Evolutionary conservation across 1,140 invertebrate species (phyloP).

Genomic region (Nylanderia fulva): DNA sequence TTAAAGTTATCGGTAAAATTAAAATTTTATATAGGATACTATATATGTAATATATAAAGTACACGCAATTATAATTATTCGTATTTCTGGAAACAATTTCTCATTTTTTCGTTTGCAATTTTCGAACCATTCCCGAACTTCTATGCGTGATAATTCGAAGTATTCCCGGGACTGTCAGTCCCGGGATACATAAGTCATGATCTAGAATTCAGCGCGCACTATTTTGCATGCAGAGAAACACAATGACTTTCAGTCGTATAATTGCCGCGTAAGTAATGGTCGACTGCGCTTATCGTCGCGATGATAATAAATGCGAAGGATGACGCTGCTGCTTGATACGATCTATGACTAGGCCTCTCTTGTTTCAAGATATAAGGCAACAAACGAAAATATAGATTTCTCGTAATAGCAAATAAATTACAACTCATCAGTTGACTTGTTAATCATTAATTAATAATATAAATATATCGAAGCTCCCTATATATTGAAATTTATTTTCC

Average conservation of each 20-base stretch:
- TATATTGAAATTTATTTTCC: background rate
- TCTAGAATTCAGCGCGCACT: conserved; percentile 50
- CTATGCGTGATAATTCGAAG: background rate
- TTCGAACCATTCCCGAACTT: background rate
- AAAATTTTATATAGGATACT: background rate
- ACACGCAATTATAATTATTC: background rate
- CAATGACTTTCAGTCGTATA: conserved; percentile 59
- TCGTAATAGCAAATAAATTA: background rate
- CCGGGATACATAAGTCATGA: conserved; percentile 56
- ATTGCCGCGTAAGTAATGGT: conserved; percentile 70
- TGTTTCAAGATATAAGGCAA: conserved; percentile 6
- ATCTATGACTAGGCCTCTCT: conserved; percentile 36
- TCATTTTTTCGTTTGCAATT: background rate
- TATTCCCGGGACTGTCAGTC: conserved; percentile 20
- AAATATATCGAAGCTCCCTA: background rate
- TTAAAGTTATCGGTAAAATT: background rate
- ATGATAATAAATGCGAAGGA: conserved; percentile 72
- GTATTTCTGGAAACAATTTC: background rate
- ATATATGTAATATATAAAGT: background rate
- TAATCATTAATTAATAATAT: background rate
- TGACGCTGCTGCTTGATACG: conserved; percentile 60
- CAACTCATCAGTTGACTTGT: background rate
- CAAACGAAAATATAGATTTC: conserved; percentile 20
- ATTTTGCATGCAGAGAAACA: conserved; percentile 56
- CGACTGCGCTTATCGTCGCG: conserved; percentile 72